phyloP scores from a whole-genome alignment of 2,888 invertebrate genomes.

The Allophyes oxyacanthae region DNA sequence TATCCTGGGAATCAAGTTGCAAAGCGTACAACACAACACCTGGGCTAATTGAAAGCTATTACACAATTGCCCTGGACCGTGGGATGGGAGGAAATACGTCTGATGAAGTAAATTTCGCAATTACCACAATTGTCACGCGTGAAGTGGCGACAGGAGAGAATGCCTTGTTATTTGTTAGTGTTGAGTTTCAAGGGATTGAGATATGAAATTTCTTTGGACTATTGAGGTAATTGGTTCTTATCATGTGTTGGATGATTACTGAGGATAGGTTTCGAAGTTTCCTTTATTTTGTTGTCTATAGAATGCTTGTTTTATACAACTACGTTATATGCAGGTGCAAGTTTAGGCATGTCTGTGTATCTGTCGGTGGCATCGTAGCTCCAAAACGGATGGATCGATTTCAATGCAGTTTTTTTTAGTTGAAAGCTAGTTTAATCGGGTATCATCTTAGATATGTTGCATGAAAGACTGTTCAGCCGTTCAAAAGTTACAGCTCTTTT shows the following conservation, averaged over 20 bases:
- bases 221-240: background rate
- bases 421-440: too few species aligned
- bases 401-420: too few species aligned
- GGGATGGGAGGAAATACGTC: conserved; percentile 79
- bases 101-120: conserved; percentile 80
- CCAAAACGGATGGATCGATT: too few species aligned
- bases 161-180: conserved; percentile 31
- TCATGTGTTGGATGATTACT: background rate
- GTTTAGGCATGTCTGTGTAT: too few species aligned
- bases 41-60: conserved; percentile 45
- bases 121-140: conserved; percentile 60
- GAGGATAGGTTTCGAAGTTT: background rate
- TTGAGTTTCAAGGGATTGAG: conserved; percentile 33
- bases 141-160: conserved; percentile 35
- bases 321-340: too few species aligned
- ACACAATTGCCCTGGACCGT: conserved; percentile 57
- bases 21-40: conserved; percentile 57
- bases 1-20: conserved; percentile 47
- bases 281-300: too few species aligned
- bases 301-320: too few species aligned
- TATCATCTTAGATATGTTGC: too few species aligned
- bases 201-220: conserved; percentile 1
- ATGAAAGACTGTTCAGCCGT: too few species aligned
- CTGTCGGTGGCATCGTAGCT: too few species aligned
- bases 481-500: too few species aligned